phyloP scores from a whole-genome alignment of 30 jellyfish, hydroid and myxozoan species.

The Nemopilema nomurai region DNA sequence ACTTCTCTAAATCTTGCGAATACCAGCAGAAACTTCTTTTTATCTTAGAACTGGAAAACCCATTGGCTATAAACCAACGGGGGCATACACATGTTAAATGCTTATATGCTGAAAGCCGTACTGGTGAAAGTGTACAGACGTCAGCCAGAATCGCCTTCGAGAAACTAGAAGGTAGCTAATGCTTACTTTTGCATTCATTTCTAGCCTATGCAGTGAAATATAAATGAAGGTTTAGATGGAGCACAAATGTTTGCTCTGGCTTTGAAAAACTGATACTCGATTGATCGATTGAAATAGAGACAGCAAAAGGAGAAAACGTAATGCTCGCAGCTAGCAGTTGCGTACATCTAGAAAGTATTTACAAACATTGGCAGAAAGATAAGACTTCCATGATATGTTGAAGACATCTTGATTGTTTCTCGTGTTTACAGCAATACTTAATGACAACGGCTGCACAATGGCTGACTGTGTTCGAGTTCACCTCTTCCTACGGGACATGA shows the following conservation, averaged over 20 bases:
- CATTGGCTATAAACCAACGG: background rate
- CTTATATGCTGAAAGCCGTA: background rate
- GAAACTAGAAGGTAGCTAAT: conserved; percentile 11
- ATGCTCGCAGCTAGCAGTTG: no score
- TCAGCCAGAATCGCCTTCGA: conserved; percentile 14
- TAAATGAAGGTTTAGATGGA: no score
- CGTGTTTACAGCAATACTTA: conserved; percentile 27
- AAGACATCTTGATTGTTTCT: no score
- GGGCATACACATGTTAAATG: conserved; percentile 1
- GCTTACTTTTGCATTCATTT: background rate
- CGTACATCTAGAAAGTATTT: no score
- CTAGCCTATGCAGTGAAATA: background rate
- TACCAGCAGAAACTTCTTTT: background rate
- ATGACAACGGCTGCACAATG: conserved; percentile 35
- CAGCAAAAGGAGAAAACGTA: no score
- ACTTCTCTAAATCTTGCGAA: no score
- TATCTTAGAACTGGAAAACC: background rate
- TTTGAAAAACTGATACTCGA: no score
- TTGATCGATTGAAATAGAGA: no score
- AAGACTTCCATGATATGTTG: no score
- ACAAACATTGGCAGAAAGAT: no score
- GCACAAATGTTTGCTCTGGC: no score
- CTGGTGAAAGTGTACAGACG: background rate
- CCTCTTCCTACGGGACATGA: conserved; percentile 61
- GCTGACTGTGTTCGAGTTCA: conserved; percentile 64